These are phyloP conservation scores for Lepus europaeus DNA, from an alignment of 2,113 vertebrate genomes.

Conservation along the genomic window DNA sequence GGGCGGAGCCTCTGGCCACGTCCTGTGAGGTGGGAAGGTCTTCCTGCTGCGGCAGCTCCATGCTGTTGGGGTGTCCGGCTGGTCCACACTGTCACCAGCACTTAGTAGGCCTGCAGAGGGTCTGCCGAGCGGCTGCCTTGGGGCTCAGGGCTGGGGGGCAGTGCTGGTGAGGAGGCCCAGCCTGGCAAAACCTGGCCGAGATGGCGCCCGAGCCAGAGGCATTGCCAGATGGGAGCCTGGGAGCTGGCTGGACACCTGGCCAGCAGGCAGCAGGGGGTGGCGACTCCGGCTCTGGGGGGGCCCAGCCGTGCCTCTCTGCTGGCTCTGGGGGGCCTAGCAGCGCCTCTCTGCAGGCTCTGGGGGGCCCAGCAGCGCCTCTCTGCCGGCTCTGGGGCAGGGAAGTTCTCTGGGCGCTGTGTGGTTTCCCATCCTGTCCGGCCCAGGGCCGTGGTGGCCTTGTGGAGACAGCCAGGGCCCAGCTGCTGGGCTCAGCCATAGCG, in stretches of 20 bases:
- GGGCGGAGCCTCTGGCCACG: no score
- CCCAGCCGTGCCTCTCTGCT: no score
- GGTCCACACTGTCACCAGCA: neutral
- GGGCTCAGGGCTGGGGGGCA: neutral
- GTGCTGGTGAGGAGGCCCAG: neutral
- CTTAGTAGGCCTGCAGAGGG: fast-evolving
- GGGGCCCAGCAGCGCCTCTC: no score
- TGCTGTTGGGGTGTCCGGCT: neutral
- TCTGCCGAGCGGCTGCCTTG: neutral
- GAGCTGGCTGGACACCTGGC: neutral
- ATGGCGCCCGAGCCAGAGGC: neutral
- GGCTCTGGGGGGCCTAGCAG: no score
- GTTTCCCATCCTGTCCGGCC: no score
- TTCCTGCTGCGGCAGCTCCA: neutral
- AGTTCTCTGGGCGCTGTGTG: no score
- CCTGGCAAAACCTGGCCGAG: neutral
- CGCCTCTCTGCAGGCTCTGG: no score
- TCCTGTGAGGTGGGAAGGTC: no score
- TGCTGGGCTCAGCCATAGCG: neutral
- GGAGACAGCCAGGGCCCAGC: no score
- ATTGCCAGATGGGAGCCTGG: neutral
- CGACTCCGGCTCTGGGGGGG: no score
- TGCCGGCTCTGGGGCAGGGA: no score
- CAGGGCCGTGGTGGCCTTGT: no score
- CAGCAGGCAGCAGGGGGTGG: neutral